Conservation (phyloP, 2,797 vertebrate genomes). For the Otus scops region DNA sequence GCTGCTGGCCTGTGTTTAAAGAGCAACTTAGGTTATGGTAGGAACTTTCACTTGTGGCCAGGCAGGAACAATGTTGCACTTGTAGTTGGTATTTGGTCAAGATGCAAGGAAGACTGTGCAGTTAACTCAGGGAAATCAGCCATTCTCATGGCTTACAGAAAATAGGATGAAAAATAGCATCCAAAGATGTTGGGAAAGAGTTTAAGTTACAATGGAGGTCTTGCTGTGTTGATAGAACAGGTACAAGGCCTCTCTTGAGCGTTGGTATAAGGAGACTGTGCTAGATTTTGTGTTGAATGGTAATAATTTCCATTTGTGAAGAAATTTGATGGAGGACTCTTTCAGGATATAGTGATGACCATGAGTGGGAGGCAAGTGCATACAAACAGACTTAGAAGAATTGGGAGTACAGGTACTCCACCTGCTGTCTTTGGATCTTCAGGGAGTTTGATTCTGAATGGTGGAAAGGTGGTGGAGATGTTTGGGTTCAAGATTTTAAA, state of each 20-base stretch:
- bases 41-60: not conserved
- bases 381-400: not conserved
- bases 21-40: not conserved
- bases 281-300: not conserved
- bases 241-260: not conserved
- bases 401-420: not conserved
- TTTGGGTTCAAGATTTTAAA: not conserved
- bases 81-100: not conserved
- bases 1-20: not conserved
- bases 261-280: rapidly evolving
- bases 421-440: not conserved
- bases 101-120: not conserved
- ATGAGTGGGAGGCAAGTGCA: not conserved
- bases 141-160: not conserved
- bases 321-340: not conserved
- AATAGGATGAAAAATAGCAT: not conserved
- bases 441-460: not conserved
- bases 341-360: not conserved
- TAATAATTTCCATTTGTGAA: not conserved
- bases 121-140: not conserved
- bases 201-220: not conserved
- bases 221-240: not conserved
- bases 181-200: not conserved
- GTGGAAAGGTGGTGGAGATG: not conserved
- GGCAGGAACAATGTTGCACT: not conserved